Evolutionary conservation across 2,113 vertebrate genomes (phyloP).

Genomic region (Paradoxurus hermaphroditus): DNA sequence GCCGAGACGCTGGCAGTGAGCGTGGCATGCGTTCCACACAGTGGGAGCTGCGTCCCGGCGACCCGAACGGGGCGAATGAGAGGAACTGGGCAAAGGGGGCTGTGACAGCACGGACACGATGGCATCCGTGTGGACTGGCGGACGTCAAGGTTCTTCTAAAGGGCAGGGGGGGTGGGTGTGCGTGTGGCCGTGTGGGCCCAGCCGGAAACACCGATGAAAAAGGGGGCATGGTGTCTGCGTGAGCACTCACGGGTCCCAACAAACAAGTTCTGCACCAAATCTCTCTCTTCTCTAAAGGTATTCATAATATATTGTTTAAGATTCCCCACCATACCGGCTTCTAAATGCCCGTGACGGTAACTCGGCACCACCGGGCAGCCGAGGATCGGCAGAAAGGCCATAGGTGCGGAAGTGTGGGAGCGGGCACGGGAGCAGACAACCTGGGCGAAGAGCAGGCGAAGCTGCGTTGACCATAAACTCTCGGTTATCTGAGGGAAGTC

Average conservation of each 20-base stretch:
- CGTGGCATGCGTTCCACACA: neutral
- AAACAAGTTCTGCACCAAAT: neutral
- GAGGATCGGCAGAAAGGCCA: neutral
- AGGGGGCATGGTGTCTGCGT: neutral
- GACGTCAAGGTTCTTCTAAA: neutral
- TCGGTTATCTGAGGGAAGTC: neutral
- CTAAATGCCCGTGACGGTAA: neutral
- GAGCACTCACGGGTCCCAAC: neutral
- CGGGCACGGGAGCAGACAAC: neutral
- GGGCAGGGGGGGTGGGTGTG: neutral
- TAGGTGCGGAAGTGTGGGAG: neutral
- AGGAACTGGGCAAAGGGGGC: neutral
- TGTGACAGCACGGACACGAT: neutral
- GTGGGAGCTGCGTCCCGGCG: neutral
- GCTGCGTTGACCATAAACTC: neutral
- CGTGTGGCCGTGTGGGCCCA: too few relatives aligned
- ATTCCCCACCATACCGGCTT: neutral
- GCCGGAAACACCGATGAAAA: fast-evolving
- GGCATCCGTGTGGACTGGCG: neutral
- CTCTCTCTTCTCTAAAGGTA: neutral
- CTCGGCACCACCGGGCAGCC: neutral
- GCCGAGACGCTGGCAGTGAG: neutral
- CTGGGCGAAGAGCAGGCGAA: neutral
- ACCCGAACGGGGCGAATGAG: neutral
- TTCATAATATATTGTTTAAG: neutral